Conservation (phyloP, 1,140 invertebrate species). For the Acromyrmex echinatior region DNA sequence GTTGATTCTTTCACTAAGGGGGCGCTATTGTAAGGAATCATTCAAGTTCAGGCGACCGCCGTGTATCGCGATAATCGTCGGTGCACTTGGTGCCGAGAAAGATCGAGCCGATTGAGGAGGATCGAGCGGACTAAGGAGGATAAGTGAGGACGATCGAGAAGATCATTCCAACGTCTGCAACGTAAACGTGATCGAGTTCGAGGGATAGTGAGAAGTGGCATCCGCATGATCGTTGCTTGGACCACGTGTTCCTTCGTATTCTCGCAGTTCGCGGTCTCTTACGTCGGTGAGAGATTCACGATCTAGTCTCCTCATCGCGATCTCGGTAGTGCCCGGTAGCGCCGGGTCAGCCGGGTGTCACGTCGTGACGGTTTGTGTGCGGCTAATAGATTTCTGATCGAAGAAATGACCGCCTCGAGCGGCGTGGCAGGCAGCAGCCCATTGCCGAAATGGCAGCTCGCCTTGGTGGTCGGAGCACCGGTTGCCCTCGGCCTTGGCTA, state of each 20-base stretch:
- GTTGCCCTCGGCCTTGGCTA: conserved; percentile 93
- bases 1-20: neutral
- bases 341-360: neutral
- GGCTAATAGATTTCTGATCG: conserved; percentile 16
- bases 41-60: neutral
- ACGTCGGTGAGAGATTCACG: conserved; percentile 1
- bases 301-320: neutral
- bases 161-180: neutral
- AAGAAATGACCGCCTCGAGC: conserved; percentile 77
- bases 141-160: too few relatives aligned
- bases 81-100: neutral
- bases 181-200: neutral
- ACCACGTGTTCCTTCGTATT: neutral
- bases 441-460: conserved; percentile 91
- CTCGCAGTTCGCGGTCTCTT: neutral
- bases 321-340: too few relatives aligned
- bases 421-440: conserved; percentile 66
- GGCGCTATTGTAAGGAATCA: neutral
- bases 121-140: too few relatives aligned
- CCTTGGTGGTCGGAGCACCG: conserved; percentile 92
- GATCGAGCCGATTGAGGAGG: neutral
- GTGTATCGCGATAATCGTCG: neutral
- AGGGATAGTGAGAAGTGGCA: neutral
- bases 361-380: neutral
- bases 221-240: conserved; percentile 13